phyloP scores from a whole-genome alignment of 2,113 vertebrate genomes.

The Turnix velox region DNA sequence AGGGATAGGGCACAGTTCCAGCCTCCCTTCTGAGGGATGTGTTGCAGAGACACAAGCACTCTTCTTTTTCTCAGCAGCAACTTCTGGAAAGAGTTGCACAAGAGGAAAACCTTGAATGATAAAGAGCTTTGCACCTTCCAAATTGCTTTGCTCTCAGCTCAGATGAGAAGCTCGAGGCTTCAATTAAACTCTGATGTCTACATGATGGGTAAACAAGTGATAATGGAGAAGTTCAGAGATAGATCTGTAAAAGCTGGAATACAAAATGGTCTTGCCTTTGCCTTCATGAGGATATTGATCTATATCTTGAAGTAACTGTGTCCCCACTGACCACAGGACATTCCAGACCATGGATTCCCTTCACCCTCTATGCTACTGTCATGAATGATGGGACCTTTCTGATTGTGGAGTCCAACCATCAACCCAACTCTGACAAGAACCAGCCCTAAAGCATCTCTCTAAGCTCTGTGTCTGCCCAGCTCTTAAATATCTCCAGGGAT shows the following conservation, averaged over 20 bases:
- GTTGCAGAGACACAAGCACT: rapidly evolving
- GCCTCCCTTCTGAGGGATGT: rapidly evolving
- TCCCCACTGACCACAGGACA: neutral
- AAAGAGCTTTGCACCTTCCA: neutral
- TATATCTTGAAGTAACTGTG: too few relatives aligned
- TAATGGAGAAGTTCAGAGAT: neutral
- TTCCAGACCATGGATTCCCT: neutral
- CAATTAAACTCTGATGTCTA: too few relatives aligned
- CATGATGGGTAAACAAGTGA: neutral
- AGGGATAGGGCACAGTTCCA: neutral
- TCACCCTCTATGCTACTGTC: rapidly evolving
- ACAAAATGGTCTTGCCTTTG: neutral
- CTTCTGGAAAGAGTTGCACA: neutral
- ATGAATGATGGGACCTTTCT: too few relatives aligned
- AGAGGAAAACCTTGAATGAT: neutral
- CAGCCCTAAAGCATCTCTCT: too few relatives aligned
- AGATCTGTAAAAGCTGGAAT: neutral
- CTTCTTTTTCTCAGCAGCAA: neutral
- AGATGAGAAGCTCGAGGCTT: rapidly evolving
- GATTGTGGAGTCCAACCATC: too few relatives aligned
- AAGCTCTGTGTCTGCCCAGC: too few relatives aligned
- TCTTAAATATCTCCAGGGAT: too few relatives aligned
- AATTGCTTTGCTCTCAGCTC: neutral
- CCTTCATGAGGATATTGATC: neutral
- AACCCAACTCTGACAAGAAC: too few relatives aligned